Base-by-base conservation (phyloP, 2,888 invertebrate species). In the Pammene aurita region DNA sequence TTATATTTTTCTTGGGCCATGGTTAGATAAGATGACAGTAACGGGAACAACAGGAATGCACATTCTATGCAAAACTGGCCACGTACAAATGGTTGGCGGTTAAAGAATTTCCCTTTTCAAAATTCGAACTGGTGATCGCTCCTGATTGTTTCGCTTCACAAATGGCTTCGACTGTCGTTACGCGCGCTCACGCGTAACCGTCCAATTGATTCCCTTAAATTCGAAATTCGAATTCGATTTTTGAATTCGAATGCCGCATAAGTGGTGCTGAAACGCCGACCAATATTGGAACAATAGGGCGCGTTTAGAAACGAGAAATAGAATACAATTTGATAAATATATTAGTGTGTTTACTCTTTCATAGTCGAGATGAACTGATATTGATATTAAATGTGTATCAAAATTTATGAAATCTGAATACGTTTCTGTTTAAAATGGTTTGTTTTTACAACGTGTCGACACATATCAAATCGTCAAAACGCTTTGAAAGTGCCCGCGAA, bases 121-220 rank as follows among this genome's bases (percentile, higher is more conserved):
- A 52, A 50, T 62, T 50, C 5, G 50, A 62, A 62, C 38, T 52
- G 62, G 62, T 38, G 60, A 46, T 60, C 14, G 34, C 38, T 18
- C 50, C 7, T 41, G 52, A 62, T 62, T 62, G 50, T 52, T 62
- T 62, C 38, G 62, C 52, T 52, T 41, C 41, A 41, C 62, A 62
- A 62, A 62, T 62, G 41, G 62, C 62, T 18, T n/a, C 41, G 41
- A 18, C 50, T 41, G 62, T 41, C 62, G 62, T 62, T 62, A 62
- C 41, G 52, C 26, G 18, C 62, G 38, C 38, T 52, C 50, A 41
- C 52, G 52, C 41, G 61, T 62, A 38, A 38, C 50, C 38, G 61
- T 13, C 41, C 38, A 14, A 52, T 62, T 62, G 52, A 52, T 62
- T n/a, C 41, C 5, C 18, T 41, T 50, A 41, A 52, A 62, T 52